These are phyloP conservation scores for Oncopeltus fasciatus DNA, from an alignment of 1,140 invertebrate species.

Conservation along the genomic window DNA sequence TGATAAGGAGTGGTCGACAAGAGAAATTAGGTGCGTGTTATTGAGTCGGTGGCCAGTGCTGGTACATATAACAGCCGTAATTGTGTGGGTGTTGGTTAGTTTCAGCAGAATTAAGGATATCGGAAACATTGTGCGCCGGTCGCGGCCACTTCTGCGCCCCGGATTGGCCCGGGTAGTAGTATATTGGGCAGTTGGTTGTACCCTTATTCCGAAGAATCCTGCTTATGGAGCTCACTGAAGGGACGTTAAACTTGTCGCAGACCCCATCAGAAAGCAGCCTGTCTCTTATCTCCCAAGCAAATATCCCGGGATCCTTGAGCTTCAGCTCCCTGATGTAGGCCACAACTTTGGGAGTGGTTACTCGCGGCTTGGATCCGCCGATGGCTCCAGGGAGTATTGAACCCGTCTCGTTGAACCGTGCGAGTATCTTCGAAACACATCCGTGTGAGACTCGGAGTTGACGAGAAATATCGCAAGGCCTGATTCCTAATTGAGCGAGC, in stretches of 20 bases:
- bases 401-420: slow-evolving; percentile 80
- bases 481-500: slow-evolving; percentile 83
- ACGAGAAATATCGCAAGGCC: slow-evolving; percentile 85
- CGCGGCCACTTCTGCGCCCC: slow-evolving; percentile 35
- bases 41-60: neutral
- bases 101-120: slow-evolving; percentile 41
- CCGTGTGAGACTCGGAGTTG: slow-evolving; percentile 82
- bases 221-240: slow-evolving; percentile 82
- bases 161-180: slow-evolving; percentile 30
- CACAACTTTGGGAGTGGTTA: slow-evolving; percentile 78
- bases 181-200: slow-evolving; percentile 24
- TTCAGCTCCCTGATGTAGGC: slow-evolving; percentile 85
- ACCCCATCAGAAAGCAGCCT: slow-evolving; percentile 71
- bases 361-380: slow-evolving; percentile 83
- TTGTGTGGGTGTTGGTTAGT: slow-evolving; percentile 14
- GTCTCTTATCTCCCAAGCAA: slow-evolving; percentile 87
- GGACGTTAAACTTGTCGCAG: slow-evolving; percentile 90
- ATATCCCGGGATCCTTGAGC: slow-evolving; percentile 87
- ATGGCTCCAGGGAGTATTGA: slow-evolving; percentile 88
- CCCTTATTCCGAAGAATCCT: slow-evolving; percentile 80
- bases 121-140: slow-evolving; percentile 51
- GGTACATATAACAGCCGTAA: slow-evolving; percentile 18
- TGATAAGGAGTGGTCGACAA: too few species aligned
- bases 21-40: neutral
- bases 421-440: slow-evolving; percentile 87